Percentiles rank a stretch among this genome's conserved stretches.
phyloP scores from a whole-genome alignment of 2,888 invertebrate genomes.

The Leptinotarsa haldemani region DNA sequence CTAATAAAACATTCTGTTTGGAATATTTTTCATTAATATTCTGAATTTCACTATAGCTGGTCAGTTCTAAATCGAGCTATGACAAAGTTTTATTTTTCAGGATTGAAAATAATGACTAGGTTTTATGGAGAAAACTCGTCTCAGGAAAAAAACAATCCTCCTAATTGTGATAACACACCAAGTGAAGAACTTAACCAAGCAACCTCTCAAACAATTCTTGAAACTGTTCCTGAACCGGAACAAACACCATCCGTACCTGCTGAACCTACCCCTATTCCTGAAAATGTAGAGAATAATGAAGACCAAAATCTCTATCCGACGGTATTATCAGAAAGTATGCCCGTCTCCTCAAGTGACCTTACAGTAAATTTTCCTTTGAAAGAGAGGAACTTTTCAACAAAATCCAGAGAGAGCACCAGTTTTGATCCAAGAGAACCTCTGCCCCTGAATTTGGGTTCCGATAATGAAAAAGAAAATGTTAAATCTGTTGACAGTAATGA shows the following conservation, averaged over 20 bases:
- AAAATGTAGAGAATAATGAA: constrained; percentile 35
- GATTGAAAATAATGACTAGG: constrained; percentile 61
- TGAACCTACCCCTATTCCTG: background rate
- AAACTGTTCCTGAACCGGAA: constrained; percentile 29
- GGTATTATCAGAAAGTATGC: constrained; percentile 38
- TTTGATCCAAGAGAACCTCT: constrained; percentile 55
- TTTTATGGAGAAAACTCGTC: constrained; percentile 50
- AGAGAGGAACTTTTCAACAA: constrained; percentile 56
- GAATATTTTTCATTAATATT: too few species aligned
- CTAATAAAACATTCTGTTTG: too few species aligned
- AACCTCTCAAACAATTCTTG: constrained; percentile 27
- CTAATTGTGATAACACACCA: constrained; percentile 38
- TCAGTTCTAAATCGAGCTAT: too few species aligned
- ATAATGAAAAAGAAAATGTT: constrained; percentile 52
- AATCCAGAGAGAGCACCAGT: constrained; percentile 58
- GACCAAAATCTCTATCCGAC: constrained; percentile 33
- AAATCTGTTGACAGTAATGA: constrained; percentile 53
- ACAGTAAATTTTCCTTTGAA: constrained; percentile 53
- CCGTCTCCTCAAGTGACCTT: constrained; percentile 52
- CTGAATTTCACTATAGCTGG: too few species aligned
- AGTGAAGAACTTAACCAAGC: constrained; percentile 26
- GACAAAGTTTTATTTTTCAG: constrained; percentile 36
- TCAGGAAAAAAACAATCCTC: constrained; percentile 36
- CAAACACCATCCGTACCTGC: constrained; percentile 20
- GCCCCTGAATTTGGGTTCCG: constrained; percentile 18